phyloP scores from a whole-genome alignment of 2,888 invertebrate genomes.

The Apomyelois bistriatella region DNA sequence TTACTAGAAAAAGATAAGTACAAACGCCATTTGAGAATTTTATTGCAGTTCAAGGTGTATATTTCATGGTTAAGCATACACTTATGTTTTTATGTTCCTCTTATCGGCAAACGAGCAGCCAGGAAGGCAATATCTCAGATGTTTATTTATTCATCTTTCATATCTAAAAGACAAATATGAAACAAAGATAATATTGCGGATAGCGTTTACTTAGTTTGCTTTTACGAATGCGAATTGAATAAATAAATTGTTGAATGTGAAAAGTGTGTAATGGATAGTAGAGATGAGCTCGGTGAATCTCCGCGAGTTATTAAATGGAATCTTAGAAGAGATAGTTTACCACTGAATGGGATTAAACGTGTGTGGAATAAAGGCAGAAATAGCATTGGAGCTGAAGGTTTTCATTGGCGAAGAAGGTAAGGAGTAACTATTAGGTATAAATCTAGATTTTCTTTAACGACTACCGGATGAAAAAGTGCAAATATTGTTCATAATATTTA shows the following conservation, averaged over 20 bases:
- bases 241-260: background rate
- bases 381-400: conserved; percentile 49
- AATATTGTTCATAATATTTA: too few relatives aligned
- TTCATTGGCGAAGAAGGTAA: conserved; percentile 58
- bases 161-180: conserved; percentile 35
- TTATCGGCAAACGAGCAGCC: conserved; percentile 12
- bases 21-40: background rate
- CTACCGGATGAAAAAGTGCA: too few relatives aligned
- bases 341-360: conserved; percentile 52
- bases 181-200: conserved; percentile 18
- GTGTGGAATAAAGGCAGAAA: conserved; percentile 53
- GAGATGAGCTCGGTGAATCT: background rate
- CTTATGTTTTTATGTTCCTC: conserved; percentile 7
- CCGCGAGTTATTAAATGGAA: conserved; percentile 40
- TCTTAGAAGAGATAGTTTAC: conserved; percentile 62
- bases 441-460: too few relatives aligned
- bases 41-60: background rate
- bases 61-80: background rate
- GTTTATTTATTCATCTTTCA: conserved; percentile 29
- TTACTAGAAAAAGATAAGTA: too few relatives aligned
- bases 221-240: background rate
- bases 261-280: background rate
- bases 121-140: background rate
- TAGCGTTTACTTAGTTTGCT: background rate
- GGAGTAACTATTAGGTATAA: conserved; percentile 12